These are phyloP conservation scores for Nyctibius bracteatus DNA, from an alignment of 2,113 vertebrate genomes.

Conservation along the genomic window DNA sequence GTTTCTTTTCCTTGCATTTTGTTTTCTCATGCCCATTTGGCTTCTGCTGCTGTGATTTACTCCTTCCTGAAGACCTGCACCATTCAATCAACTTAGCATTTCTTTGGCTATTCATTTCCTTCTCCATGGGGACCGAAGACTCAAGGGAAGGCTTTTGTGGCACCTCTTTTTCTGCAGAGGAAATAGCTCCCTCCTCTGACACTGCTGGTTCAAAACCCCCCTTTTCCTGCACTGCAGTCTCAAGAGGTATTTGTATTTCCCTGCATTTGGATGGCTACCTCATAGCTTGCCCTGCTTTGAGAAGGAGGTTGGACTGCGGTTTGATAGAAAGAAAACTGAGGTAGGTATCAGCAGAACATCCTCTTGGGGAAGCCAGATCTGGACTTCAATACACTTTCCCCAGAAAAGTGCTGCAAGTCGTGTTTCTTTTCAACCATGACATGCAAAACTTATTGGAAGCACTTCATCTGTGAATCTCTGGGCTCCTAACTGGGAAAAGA, in stretches of 20 bases:
- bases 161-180: neutral
- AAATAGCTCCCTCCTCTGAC: neutral
- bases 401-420: neutral
- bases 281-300: neutral
- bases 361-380: neutral
- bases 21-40: neutral
- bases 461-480: neutral
- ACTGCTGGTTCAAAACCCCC: neutral
- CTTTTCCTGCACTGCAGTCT: neutral
- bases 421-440: neutral
- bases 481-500: neutral
- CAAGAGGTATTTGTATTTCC: neutral
- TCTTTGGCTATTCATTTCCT: neutral
- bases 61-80: neutral
- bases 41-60: neutral
- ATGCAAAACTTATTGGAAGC: neutral
- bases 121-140: neutral
- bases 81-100: neutral
- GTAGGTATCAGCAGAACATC: neutral
- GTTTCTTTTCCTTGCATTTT: neutral
- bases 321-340: neutral
- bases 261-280: neutral
- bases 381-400: neutral
- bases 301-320: neutral
- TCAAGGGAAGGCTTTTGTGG: neutral